These are phyloP conservation scores for Apodemia duryi DNA, from an alignment of 2,888 invertebrate genomes.

Conservation along the genomic window DNA sequence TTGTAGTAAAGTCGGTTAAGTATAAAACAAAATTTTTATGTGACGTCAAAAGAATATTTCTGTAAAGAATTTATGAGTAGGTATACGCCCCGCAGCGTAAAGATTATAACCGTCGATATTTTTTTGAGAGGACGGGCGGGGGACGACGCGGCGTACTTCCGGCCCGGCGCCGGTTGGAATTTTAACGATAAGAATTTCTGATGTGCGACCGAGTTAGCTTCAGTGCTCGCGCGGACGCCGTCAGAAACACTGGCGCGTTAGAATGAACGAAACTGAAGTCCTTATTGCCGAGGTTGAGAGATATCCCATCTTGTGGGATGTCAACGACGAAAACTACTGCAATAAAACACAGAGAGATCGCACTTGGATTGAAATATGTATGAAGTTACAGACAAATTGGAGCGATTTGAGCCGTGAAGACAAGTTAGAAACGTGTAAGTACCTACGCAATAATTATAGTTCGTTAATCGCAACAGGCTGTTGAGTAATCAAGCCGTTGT, in stretches of 20 bases:
- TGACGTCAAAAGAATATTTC: constrained; percentile 5
- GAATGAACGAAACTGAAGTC: constrained; percentile 16
- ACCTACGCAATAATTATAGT: background rate
- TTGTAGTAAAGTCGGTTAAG: background rate
- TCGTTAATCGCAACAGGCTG: constrained; percentile 1
- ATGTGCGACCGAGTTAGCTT: constrained; percentile 15
- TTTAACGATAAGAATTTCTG: constrained; percentile 13
- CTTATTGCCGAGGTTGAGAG: constrained; percentile 7
- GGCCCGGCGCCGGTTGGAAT: constrained; percentile 12
- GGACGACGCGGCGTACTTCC: background rate
- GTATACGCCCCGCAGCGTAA: constrained; percentile 10
- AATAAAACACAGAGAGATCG: constrained; percentile 11
- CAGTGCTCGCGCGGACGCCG: constrained; percentile 19
- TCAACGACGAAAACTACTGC: constrained; percentile 9
- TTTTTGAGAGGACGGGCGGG: background rate
- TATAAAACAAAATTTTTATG: background rate
- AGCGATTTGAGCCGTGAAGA: constrained; percentile 1
- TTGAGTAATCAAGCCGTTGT: background rate
- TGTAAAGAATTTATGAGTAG: constrained; percentile 6
- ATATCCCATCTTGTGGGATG: constrained; percentile 13
- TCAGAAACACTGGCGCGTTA: constrained; percentile 20
- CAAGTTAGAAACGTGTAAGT: constrained; percentile 6
- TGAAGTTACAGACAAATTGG: background rate
- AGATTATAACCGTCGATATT: constrained; percentile 15
- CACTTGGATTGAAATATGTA: constrained; percentile 10